Conservation (phyloP, 2,113 vertebrate species). For the human (Homo sapiens) region GRCh38 chr6:49965501-49966000, state of each 20-base stretch:
- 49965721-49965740: neutral
- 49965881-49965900: neutral
- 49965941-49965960: neutral
- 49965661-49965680: neutral
- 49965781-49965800: neutral
- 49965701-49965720: neutral
- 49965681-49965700: neutral
- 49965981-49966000: neutral
- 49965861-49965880: neutral
- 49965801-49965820: neutral
- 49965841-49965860: neutral
- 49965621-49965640: neutral
- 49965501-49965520: neutral
- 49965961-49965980: neutral
- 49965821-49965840: neutral
- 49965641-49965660: neutral
- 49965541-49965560: neutral
- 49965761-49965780: neutral
- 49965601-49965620: neutral
- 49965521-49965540: neutral
- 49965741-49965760: neutral
- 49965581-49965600: neutral
- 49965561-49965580: neutral
- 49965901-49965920: neutral
- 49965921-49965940: neutral